Percentiles rank a stretch among this genome's conserved stretches.
Conservation (phyloP, 2,113 vertebrate species). For the Coptodon bakossiorum region DNA sequence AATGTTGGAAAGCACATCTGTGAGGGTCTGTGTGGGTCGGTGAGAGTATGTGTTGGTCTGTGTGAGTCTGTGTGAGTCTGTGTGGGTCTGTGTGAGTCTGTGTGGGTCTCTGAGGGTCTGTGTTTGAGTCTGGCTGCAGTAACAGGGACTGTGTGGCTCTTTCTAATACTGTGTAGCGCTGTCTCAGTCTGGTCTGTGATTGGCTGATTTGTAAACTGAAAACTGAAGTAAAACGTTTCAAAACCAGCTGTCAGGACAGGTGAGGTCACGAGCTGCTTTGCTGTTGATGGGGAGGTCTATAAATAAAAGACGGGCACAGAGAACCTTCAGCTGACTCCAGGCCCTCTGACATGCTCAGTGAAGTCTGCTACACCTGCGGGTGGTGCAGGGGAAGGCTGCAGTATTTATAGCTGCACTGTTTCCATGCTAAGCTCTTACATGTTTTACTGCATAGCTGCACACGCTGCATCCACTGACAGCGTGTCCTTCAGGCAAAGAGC, state of each 20-base stretch:
- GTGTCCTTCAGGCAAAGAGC: slow-evolving; percentile 33
- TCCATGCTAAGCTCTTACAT: slow-evolving; percentile 41
- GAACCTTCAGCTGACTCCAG: slow-evolving; percentile 2
- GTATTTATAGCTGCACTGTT: slow-evolving; percentile 58
- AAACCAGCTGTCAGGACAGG: not conserved
- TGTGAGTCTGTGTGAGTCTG: too few relatives aligned
- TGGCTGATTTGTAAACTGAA: not conserved
- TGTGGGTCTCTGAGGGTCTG: too few relatives aligned
- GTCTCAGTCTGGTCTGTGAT: not conserved
- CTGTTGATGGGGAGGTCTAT: not conserved
- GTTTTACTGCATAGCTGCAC: slow-evolving; percentile 30
- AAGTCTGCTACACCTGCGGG: not conserved
- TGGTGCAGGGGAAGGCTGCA: slow-evolving; percentile 4
- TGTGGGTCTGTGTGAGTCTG: too few relatives aligned
- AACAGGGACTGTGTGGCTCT: not conserved
- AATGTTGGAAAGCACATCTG: not conserved
- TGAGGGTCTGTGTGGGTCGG: not conserved
- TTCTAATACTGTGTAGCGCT: too few relatives aligned
- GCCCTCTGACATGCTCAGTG: not conserved
- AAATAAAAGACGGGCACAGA: slow-evolving; percentile 3
- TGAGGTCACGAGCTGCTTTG: not conserved
- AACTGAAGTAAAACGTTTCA: not conserved
- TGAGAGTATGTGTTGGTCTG: not conserved
- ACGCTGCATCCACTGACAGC: not conserved
- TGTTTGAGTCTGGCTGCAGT: not conserved